Evolutionary conservation across 2,888 invertebrate species (phyloP).

Genomic region (Cephus runcator): DNA sequence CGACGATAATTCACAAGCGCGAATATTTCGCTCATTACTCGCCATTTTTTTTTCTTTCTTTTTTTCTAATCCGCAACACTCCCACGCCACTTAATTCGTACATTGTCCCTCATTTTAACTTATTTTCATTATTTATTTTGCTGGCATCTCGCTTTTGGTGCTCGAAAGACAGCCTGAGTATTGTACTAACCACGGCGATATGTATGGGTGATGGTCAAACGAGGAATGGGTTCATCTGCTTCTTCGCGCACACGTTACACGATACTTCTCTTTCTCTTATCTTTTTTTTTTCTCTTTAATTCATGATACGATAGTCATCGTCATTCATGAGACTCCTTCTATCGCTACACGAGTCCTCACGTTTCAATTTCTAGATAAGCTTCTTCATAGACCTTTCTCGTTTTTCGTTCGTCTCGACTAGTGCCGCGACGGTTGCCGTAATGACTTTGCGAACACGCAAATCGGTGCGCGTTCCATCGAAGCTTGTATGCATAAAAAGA

Average conservation of each 20-base stretch:
- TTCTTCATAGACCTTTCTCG: neutral
- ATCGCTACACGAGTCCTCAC: neutral
- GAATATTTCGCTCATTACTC: neutral
- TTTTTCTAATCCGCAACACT: neutral
- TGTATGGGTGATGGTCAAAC: constrained; percentile 3
- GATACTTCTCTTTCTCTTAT: neutral
- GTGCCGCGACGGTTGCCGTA: neutral
- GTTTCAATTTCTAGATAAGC: neutral
- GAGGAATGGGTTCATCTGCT: neutral
- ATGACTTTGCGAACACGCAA: neutral
- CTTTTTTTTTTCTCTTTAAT: neutral
- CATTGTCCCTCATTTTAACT: neutral
- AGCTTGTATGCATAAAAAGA: neutral
- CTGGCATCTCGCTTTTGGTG: constrained; percentile 6
- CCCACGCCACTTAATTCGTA: neutral
- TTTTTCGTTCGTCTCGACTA: neutral
- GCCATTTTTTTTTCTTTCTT: neutral
- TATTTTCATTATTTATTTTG: neutral
- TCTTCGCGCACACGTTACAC: neutral
- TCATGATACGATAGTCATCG: neutral
- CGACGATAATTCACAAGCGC: neutral
- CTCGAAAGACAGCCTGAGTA: neutral
- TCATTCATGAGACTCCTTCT: neutral
- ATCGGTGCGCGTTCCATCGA: no score
- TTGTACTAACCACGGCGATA: neutral